Percentiles rank a stretch among this genome's conserved stretches.
phyloP scores from a whole-genome alignment of 2,113 vertebrate species.

The Triplophysa siluroides region DNA sequence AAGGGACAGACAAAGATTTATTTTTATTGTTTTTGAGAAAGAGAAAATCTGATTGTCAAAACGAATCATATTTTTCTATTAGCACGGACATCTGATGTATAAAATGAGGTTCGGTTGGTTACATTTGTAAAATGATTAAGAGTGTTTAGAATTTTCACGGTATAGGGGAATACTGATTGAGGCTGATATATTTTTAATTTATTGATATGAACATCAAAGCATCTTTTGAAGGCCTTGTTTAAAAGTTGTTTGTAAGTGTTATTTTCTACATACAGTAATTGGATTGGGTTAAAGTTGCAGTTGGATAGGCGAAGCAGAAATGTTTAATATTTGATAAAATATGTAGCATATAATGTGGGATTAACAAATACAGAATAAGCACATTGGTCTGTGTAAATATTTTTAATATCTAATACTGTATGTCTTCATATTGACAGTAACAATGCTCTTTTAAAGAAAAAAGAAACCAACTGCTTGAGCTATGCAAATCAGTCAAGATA shows the following conservation, averaged over 20 bases:
- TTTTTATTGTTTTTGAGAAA: conserved; percentile 65
- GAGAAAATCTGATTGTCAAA: conserved; percentile 49
- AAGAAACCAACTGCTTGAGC: conserved; percentile 67
- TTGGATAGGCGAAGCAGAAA: conserved; percentile 44
- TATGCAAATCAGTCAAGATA: conserved; percentile 72
- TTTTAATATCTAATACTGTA: conserved; percentile 59
- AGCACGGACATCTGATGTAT: conserved; percentile 58
- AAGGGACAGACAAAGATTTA: conserved; percentile 56
- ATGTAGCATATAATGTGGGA: conserved; percentile 67
- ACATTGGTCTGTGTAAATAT: conserved; percentile 66
- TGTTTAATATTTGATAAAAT: conserved; percentile 65
- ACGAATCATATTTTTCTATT: conserved; percentile 70
- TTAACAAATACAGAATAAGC: conserved; percentile 53
- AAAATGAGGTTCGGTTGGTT: conserved; percentile 49
- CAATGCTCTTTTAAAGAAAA: conserved; percentile 60
- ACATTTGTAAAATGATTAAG: conserved; percentile 60
- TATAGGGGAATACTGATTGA: conserved; percentile 39
- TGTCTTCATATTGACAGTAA: conserved; percentile 61
- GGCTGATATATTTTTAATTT: conserved; percentile 58
- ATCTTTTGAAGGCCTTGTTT: conserved; percentile 55
- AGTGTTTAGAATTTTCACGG: conserved; percentile 60
- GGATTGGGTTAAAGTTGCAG: conserved; percentile 51
- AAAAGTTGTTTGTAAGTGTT: conserved; percentile 50
- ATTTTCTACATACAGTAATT: conserved; percentile 58
- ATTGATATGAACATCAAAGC: conserved; percentile 49